phyloP scores from a whole-genome alignment of 2,797 vertebrate species.

The Enteromius thamalakanensis region DNA sequence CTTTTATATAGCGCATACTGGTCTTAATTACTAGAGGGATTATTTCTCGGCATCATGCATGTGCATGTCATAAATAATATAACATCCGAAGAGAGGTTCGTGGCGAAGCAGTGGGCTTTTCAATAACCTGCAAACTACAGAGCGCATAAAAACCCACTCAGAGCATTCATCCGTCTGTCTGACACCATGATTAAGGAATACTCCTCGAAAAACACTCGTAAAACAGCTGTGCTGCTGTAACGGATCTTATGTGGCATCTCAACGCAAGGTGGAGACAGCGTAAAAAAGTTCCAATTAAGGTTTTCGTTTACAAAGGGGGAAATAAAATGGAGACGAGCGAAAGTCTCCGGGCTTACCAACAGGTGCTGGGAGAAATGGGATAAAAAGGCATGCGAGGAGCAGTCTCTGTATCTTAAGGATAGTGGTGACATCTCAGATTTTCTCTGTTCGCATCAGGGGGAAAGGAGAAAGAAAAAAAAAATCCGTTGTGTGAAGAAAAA shows the following conservation, averaged over 20 bases:
- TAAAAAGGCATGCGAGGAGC: slow-evolving; percentile 30
- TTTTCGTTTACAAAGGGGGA: slow-evolving; percentile 74
- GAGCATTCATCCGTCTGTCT: slow-evolving; percentile 39
- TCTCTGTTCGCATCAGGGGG: slow-evolving; percentile 67
- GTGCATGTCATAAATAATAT: slow-evolving; percentile 26
- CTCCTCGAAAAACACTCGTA: slow-evolving; percentile 76
- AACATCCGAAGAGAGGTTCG: slow-evolving; percentile 19
- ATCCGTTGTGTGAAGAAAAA: slow-evolving; percentile 59
- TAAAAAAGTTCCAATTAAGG: slow-evolving; percentile 81
- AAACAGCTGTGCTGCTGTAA: slow-evolving; percentile 67
- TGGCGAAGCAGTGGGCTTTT: slow-evolving; percentile 24
- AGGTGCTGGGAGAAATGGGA: slow-evolving; percentile 68
- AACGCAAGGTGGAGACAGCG: slow-evolving; percentile 80
- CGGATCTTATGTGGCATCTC: slow-evolving; percentile 76
- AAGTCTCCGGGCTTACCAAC: slow-evolving; percentile 67
- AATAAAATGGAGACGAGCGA: slow-evolving; percentile 55
- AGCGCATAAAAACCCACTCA: slow-evolving; percentile 32
- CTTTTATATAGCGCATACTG: slow-evolving; percentile 22
- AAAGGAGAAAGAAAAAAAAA: slow-evolving; percentile 29
- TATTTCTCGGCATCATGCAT: slow-evolving; percentile 25
- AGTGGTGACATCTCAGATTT: slow-evolving; percentile 72
- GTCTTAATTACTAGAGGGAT: slow-evolving; percentile 22
- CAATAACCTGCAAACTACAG: slow-evolving; percentile 31
- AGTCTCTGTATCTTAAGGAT: slow-evolving; percentile 74
- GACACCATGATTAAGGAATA: slow-evolving; percentile 66